These are phyloP conservation scores for Entelurus aequoreus DNA, from an alignment of 2,113 vertebrate genomes.

Conservation along the genomic window DNA sequence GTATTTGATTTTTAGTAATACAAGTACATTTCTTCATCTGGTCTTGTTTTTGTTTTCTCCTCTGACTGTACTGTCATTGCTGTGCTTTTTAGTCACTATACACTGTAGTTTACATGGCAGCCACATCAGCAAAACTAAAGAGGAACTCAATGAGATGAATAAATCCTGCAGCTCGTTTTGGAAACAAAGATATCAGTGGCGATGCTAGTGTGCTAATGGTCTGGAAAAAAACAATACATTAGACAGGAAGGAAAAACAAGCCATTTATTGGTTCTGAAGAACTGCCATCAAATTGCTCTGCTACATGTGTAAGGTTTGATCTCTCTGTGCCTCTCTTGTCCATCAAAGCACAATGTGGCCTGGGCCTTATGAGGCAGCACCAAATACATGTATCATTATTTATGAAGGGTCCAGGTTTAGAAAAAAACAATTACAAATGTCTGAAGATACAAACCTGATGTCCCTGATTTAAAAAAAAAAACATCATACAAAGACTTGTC, in stretches of 20 bases:
- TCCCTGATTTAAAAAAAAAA: constrained; percentile 40
- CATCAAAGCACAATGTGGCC: not conserved
- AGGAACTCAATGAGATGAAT: not conserved
- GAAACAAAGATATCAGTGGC: constrained; percentile 23
- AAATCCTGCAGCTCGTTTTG: not conserved
- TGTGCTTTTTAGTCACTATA: too few relatives aligned
- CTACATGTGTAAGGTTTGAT: constrained; percentile 12
- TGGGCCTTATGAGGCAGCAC: not conserved
- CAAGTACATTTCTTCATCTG: too few relatives aligned
- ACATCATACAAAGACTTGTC: constrained; percentile 30
- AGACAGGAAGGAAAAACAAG: constrained; percentile 22
- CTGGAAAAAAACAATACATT: constrained; percentile 22
- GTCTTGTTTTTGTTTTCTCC: too few relatives aligned
- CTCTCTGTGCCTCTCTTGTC: constrained; percentile 1
- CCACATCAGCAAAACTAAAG: not conserved
- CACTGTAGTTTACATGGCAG: too few relatives aligned
- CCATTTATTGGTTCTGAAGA: constrained; percentile 47
- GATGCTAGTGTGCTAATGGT: not conserved
- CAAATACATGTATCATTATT: constrained; percentile 13
- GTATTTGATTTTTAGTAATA: too few relatives aligned
- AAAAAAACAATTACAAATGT: constrained; percentile 26
- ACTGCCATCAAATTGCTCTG: constrained; percentile 16
- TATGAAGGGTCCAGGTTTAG: constrained; percentile 18
- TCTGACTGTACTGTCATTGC: too few relatives aligned
- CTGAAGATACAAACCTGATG: constrained; percentile 15